Conservation (phyloP, 2,113 vertebrate species). For the Enhydra lutris region DNA sequence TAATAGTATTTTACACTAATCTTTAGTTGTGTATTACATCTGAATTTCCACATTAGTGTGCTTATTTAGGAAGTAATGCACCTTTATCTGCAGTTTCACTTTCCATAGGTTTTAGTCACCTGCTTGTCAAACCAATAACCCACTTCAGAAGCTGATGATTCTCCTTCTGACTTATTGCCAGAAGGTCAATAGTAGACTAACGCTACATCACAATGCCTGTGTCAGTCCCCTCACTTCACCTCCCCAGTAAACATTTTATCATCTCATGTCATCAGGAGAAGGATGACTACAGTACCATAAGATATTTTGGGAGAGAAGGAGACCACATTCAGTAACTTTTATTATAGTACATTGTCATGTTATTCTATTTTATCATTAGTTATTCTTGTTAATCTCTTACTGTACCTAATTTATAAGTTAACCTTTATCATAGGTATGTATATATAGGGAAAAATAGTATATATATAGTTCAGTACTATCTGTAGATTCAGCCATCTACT, state of each 20-base stretch:
- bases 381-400: not conserved
- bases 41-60: not conserved
- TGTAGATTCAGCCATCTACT: not conserved
- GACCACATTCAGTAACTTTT: not conserved
- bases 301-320: not conserved
- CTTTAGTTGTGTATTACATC: not conserved
- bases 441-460: no score
- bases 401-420: not conserved
- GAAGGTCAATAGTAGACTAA: not conserved
- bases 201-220: not conserved
- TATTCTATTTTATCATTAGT: not conserved
- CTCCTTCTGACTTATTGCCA: not conserved
- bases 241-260: not conserved
- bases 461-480: not conserved
- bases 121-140: not conserved
- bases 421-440: not conserved
- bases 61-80: not conserved
- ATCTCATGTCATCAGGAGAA: not conserved
- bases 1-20: not conserved
- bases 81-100: not conserved
- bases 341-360: not conserved
- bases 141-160: not conserved
- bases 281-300: not conserved
- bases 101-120: not conserved
- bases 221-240: not conserved